Evolutionary conservation across 2,113 vertebrate species (phyloP).

Genomic region (Indri indri): DNA sequence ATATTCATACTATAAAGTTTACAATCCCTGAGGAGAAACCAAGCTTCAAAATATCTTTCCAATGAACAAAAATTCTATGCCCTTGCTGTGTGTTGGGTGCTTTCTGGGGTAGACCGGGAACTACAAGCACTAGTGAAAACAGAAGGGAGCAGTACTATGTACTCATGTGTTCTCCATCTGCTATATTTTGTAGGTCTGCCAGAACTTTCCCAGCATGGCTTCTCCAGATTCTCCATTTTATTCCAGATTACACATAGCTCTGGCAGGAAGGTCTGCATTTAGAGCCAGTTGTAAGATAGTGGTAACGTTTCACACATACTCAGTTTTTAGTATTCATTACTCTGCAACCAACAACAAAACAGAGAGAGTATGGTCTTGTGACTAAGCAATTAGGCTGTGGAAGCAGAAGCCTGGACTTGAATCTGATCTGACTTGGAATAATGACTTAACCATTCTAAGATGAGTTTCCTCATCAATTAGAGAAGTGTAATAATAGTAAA

Average conservation of each 20-base stretch:
- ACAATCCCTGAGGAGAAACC: background rate
- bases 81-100: background rate
- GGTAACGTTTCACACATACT: background rate
- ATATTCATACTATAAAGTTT: background rate
- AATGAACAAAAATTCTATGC: background rate
- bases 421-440: background rate
- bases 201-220: background rate
- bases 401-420: background rate
- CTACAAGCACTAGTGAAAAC: background rate
- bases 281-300: constrained; percentile 4
- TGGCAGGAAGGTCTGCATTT: background rate
- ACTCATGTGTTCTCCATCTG: constrained; percentile 23
- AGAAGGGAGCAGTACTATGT: background rate
- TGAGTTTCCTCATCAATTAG: background rate
- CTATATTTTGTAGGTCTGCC: background rate
- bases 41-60: background rate
- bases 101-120: background rate
- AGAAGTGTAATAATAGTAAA: background rate
- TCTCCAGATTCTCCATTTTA: constrained; percentile 5
- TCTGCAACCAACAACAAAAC: background rate
- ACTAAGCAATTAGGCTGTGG: background rate
- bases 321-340: background rate
- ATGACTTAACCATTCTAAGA: background rate
- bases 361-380: background rate
- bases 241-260: background rate